These are phyloP conservation scores for Sarcophaga bullata DNA, from an alignment of 1,140 invertebrate species.

Conservation along the genomic window DNA sequence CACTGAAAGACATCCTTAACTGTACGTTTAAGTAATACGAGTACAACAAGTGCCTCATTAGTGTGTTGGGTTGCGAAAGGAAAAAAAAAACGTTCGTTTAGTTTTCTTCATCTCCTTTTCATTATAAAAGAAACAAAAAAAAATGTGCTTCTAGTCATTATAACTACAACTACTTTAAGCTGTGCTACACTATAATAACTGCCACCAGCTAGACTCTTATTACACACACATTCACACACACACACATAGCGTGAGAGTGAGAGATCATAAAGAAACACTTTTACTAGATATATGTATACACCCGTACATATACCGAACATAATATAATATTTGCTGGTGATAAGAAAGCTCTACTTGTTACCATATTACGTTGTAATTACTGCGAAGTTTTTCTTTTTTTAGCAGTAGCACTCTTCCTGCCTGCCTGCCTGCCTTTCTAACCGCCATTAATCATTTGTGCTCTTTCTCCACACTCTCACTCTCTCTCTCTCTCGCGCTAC, in stretches of 20 bases:
- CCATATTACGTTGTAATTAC: neutral
- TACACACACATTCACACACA: too few relatives aligned
- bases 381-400: too few relatives aligned
- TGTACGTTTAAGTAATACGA: slow-evolving; percentile 4
- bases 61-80: neutral
- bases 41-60: slow-evolving; percentile 38
- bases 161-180: neutral
- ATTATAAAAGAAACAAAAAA: neutral
- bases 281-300: neutral
- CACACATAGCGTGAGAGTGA: too few relatives aligned
- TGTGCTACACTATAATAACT: neutral
- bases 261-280: neutral
- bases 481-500: too few relatives aligned
- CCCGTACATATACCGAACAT: neutral
- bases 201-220: too few relatives aligned
- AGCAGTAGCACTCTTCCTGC: too few relatives aligned
- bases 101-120: too few relatives aligned
- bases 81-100: too few relatives aligned
- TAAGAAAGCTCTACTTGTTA: neutral
- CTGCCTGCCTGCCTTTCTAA: too few relatives aligned
- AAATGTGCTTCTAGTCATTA: neutral
- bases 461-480: too few relatives aligned
- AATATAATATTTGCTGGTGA: neutral
- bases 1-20: too few relatives aligned
- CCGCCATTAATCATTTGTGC: too few relatives aligned